Base-by-base conservation (phyloP, 2,888 invertebrate species). In the Lithodes maja region DNA sequence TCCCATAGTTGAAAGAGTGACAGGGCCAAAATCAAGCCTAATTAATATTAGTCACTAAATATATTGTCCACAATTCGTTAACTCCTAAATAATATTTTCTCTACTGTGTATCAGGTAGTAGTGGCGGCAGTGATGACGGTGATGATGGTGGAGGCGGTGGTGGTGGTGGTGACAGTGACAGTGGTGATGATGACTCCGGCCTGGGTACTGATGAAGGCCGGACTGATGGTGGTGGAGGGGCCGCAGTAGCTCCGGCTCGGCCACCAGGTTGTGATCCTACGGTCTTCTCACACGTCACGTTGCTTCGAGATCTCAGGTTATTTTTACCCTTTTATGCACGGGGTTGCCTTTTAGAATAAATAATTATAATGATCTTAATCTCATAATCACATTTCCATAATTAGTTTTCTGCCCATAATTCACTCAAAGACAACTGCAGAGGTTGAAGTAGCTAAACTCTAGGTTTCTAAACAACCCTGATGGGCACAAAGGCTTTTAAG, bases 261-360 rank as follows among this genome's bases (percentile, higher is more conserved):
- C 84, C 88, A 9, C 85, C 77, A n/a, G 88, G 88, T 2, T 88
- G 88, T 75, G 88, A 88, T 33, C 88, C 88, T 2, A 80, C 88
- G 33, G 88, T 88, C 9, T 88, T 88, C 75, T 84, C 88, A 1
- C 80, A 81, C 17, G 85, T 88, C 2, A 88, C 88, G 5, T 74
- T 88, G 2, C 75, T 88, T 2, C 55, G 88, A 54, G 88, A 88
- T 17, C 74, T 88, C 15, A 71, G 88, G 88, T 88, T 12, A 2
- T 61, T 82, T n/a, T 7, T 15, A 49, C 33, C 33, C 33, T 33
- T 33, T 33, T 33, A 33, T 33, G 33, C 33, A 33, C 33, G 33
- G 33, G 33, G 33, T 33, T 33, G 33, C 33, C 33, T 33, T 33
- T 33, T 33, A 33, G 33, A 33, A 33, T 33, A 33, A 33, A 33